Evolutionary conservation across 2,113 vertebrate genomes (phyloP).

Genomic region (Desmodus rotundus): DNA sequence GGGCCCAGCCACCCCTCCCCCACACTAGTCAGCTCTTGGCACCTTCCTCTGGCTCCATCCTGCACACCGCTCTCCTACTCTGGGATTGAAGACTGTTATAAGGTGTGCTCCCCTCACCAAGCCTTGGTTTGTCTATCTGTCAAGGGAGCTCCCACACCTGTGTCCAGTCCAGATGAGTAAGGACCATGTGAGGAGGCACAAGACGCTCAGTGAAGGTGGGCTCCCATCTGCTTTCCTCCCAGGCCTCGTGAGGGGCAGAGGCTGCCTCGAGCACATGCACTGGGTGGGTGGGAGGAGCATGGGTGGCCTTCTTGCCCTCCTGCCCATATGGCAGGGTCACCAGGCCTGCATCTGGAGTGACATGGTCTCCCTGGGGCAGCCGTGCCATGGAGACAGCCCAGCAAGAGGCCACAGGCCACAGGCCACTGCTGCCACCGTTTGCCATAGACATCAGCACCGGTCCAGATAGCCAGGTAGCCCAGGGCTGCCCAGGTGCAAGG

Average conservation of each 20-base stretch:
- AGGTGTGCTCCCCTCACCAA: not conserved
- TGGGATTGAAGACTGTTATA: not conserved
- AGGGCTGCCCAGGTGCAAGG: slow-evolving; percentile 42
- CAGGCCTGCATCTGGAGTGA: not conserved
- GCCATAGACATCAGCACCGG: not conserved
- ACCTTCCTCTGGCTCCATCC: too few relatives aligned
- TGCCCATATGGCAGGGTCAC: not conserved
- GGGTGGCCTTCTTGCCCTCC: not conserved
- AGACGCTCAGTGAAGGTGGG: not conserved
- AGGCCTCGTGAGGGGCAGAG: not conserved
- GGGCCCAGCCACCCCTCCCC: not conserved
- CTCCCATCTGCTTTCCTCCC: too few relatives aligned
- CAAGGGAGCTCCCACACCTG: not conserved
- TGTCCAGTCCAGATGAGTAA: not conserved
- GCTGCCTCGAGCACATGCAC: not conserved
- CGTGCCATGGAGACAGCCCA: not conserved
- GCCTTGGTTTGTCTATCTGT: not conserved
- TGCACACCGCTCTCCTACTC: not conserved
- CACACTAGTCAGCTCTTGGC: not conserved
- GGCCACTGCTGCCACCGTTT: not conserved
- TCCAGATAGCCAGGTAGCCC: slow-evolving; percentile 40
- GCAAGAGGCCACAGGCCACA: not conserved
- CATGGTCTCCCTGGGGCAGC: not conserved
- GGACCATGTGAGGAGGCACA: not conserved
- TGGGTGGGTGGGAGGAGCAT: accelerated